Evolutionary conservation across 2,113 vertebrate species (phyloP), one percentile per base, ranked within the genome.

Genomic region (Daubentonia madagascariensis): DNA sequence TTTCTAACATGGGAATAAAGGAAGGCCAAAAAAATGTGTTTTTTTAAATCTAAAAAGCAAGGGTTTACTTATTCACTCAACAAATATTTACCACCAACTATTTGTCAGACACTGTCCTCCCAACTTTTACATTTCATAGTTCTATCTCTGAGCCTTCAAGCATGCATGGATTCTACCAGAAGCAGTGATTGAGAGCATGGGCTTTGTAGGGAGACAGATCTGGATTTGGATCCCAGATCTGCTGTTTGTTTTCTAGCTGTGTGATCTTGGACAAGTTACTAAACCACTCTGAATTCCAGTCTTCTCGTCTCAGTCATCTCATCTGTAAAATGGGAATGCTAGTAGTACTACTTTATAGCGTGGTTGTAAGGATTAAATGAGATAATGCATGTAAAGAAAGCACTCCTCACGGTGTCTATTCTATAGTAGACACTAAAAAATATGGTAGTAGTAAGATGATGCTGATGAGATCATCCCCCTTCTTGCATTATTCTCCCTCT

Each of bases 201-300:
- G 5, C 16, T 94, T 89, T 63, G 32, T 45, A 87, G 50, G 45
- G n/a, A 87, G 35, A 63, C 3, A 88, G 52, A 65, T 40, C 40
- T 85, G 52, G 43, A 86, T 87, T 63, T 67, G 45, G 95, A 81
- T 79, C 59, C 22, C 23, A 94, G 48, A 79, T 75, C 57, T 90
- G 23, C 80, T 91, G 23, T 65, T 93, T 84, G n/a, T 88, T 94
- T 90, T 70, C 52, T 61, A 57, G 28, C 37, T 88, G 17, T 91
- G 70, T 87, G 22, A 85, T 89, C 32, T 94, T 81, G 22, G 72
- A 50, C 37, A 93, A 88, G 25, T 96, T 95, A 88, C 76, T 86
- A 96, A 94, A 92, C 63, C 25, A 83, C 54, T 78, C 83, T 94
- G 52, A 84, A 72, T 91, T 97, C 85, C 43, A 93, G 32, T 84